Conservation (phyloP, 2,888 invertebrate genomes). For the Lysandra coridon region DNA sequence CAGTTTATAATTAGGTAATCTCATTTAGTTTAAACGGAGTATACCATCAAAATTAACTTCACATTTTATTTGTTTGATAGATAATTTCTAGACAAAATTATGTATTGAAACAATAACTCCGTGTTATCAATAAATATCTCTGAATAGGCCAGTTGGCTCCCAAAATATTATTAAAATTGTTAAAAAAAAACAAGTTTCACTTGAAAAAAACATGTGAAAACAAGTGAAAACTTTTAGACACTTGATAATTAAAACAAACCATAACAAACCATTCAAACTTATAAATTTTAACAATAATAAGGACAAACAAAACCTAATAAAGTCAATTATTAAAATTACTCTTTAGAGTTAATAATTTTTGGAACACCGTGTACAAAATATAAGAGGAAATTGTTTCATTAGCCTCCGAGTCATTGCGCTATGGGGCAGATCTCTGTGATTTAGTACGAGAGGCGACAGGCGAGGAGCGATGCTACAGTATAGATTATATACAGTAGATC, state of each 20-base stretch:
- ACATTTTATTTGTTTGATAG: not conserved
- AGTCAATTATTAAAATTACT: not conserved
- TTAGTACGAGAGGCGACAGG: constrained; percentile 54
- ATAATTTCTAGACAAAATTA: not conserved
- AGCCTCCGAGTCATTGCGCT: constrained; percentile 74
- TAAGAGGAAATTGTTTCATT: constrained; percentile 70
- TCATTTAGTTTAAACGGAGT: not conserved
- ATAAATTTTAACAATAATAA: too few relatives aligned
- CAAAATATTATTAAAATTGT: too few relatives aligned
- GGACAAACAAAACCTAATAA: too few relatives aligned
- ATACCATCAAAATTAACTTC: not conserved
- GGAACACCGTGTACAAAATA: constrained; percentile 39
- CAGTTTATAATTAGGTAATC: not conserved
- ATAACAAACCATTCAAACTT: too few relatives aligned
- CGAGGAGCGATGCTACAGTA: constrained; percentile 36
- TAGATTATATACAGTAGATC: not conserved
- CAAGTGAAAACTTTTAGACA: too few relatives aligned
- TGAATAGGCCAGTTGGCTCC: too few relatives aligned
- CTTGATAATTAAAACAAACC: too few relatives aligned
- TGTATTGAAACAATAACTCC: too few relatives aligned
- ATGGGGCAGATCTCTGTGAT: constrained; percentile 69
- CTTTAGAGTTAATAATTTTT: not conserved
- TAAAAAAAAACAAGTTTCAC: too few relatives aligned
- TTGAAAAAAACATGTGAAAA: too few relatives aligned
- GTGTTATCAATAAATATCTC: too few relatives aligned